phyloP scores from a whole-genome alignment of 2,888 invertebrate species.

The Itoplectis maculator region DNA sequence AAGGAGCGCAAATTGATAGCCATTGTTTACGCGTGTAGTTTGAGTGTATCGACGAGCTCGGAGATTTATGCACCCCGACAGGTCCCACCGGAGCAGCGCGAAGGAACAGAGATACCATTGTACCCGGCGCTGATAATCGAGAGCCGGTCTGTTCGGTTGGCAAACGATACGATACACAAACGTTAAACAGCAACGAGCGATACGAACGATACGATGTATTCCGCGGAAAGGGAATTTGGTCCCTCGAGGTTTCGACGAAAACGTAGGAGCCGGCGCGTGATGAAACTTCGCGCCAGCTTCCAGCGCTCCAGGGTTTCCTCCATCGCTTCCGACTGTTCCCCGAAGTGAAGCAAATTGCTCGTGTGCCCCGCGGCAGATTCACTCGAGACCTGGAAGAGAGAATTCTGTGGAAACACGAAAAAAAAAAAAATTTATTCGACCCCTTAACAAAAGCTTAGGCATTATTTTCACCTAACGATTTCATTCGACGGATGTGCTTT shows the following conservation, averaged over 20 bases:
- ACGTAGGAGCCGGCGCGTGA: slow-evolving; percentile 16
- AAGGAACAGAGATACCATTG: background rate
- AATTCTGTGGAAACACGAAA: background rate
- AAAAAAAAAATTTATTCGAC: background rate
- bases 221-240: slow-evolving; percentile 22
- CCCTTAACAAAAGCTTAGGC: too few species aligned
- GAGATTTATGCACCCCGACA: slow-evolving; percentile 39
- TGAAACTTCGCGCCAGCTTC: slow-evolving; percentile 40
- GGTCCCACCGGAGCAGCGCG: slow-evolving; percentile 15
- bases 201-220: slow-evolving; percentile 5
- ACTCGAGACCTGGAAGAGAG: slow-evolving; percentile 2
- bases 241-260: slow-evolving; percentile 47
- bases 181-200: background rate
- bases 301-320: slow-evolving; percentile 5
- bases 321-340: slow-evolving; percentile 37
- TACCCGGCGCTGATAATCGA: slow-evolving; percentile 16
- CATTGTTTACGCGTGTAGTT: background rate
- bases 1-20: background rate
- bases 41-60: background rate
- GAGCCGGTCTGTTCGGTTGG: background rate
- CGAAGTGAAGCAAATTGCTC: slow-evolving; percentile 25
- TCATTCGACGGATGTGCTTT: background rate
- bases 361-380: slow-evolving; percentile 17
- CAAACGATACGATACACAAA: background rate
- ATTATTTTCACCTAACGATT: too few species aligned